Evolutionary conservation across 1,140 invertebrate species (phyloP).

Genomic region (Drosophila funebris): DNA sequence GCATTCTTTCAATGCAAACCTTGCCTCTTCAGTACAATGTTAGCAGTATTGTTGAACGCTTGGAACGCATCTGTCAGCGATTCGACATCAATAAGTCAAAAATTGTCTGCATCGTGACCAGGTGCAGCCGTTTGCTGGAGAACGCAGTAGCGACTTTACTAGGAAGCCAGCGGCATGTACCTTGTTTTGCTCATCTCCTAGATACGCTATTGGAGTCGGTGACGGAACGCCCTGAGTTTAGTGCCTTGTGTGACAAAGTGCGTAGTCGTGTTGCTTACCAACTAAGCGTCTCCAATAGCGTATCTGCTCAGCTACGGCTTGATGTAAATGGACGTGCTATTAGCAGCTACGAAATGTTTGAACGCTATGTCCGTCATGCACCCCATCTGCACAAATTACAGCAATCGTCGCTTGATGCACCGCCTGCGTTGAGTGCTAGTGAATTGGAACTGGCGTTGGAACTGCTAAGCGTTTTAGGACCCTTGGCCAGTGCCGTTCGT

Average conservation of each 20-base stretch:
- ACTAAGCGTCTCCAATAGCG: neutral
- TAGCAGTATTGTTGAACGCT: conserved; percentile 28
- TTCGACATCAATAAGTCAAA: conserved; percentile 49
- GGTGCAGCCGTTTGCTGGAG: conserved; percentile 18
- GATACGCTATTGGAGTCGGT: conserved; percentile 15
- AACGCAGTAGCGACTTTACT: conserved; percentile 22
- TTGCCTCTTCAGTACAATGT: conserved; percentile 25
- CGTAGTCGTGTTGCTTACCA: neutral
- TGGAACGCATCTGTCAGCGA: conserved; percentile 33
- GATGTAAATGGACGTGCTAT: conserved; percentile 11
- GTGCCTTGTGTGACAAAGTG: conserved; percentile 25
- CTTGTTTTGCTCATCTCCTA: conserved; percentile 41
- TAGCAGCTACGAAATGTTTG: conserved; percentile 33
- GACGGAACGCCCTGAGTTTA: conserved; percentile 21
- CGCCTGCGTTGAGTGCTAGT: neutral
- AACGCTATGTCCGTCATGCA: conserved; percentile 15
- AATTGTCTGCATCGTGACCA: conserved; percentile 40
- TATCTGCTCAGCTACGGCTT: neutral
- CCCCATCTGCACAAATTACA: neutral
- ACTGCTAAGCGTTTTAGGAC: conserved; percentile 24
- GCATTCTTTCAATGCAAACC: conserved; percentile 22
- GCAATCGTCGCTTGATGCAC: conserved; percentile 4
- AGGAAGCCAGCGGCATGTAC: conserved; percentile 38
- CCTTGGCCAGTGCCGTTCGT: conserved; percentile 31
- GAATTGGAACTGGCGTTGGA: conserved; percentile 31